Percentiles rank a stretch among this genome's conserved stretches.
Conservation (phyloP, 2,797 vertebrate genomes). For the Coregonus suidteri region DNA sequence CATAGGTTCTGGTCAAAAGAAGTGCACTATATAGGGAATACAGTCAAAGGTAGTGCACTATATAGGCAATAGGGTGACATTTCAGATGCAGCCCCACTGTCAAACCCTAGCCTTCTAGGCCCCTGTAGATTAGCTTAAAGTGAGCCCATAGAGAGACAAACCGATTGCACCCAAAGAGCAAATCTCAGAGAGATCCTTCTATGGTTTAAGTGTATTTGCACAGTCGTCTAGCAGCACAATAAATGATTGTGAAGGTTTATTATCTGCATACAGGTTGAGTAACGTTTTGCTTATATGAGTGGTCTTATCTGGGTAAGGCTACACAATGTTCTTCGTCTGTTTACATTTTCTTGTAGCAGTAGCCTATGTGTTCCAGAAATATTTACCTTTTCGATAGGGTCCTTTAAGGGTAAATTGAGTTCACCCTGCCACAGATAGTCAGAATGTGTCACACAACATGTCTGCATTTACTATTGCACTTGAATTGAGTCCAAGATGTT, state of each 20-base stretch:
- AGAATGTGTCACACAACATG: constrained; percentile 33
- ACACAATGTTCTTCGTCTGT: constrained; percentile 55
- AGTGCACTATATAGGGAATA: neutral
- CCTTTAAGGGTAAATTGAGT: constrained; percentile 57
- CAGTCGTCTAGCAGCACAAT: constrained; percentile 52
- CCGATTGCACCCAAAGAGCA: constrained; percentile 32
- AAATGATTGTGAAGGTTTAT: constrained; percentile 46
- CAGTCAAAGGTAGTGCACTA: neutral
- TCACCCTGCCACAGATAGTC: constrained; percentile 36
- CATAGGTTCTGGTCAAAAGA: neutral
- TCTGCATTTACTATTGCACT: constrained; percentile 11
- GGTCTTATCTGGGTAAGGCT: constrained; percentile 62
- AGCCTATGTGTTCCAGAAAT: constrained; percentile 45
- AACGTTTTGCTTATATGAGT: constrained; percentile 57
- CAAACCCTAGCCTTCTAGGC: constrained; percentile 30
- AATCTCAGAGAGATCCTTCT: constrained; percentile 33
- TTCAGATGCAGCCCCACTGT: neutral
- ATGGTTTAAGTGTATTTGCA: constrained; percentile 59
- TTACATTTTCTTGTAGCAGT: constrained; percentile 55
- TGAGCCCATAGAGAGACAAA: constrained; percentile 34
- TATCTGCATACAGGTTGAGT: constrained; percentile 56
- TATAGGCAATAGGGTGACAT: neutral
- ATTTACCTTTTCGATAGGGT: constrained; percentile 49
- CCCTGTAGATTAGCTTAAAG: constrained; percentile 45
- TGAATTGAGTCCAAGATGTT: constrained; percentile 9